phyloP scores from a whole-genome alignment of 2,888 invertebrate species.

The Heteromurus nitidus region DNA sequence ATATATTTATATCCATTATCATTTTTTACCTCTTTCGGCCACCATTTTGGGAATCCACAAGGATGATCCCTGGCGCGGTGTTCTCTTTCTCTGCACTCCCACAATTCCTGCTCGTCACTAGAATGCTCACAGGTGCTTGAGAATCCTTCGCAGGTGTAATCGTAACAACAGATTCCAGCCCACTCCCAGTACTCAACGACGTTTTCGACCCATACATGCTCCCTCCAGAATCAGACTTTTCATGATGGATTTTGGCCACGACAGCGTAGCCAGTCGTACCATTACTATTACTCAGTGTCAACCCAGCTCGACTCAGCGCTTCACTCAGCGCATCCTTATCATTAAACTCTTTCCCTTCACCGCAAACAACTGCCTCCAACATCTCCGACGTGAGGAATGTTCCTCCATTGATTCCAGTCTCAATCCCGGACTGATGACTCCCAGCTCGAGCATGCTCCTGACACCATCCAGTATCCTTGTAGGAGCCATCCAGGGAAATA shows the following conservation, averaged over 20 bases:
- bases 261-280: slow-evolving; percentile 15
- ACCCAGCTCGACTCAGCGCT: slow-evolving; percentile 13
- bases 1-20: too few species aligned
- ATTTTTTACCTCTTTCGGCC: slow-evolving; percentile 48
- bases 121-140: background rate
- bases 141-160: slow-evolving; percentile 24
- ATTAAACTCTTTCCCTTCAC: background rate
- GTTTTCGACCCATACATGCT: slow-evolving; percentile 50
- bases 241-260: background rate
- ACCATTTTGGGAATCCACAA: slow-evolving; percentile 9
- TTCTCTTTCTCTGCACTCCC: slow-evolving; percentile 42
- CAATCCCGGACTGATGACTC: background rate
- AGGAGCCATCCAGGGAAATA: slow-evolving; percentile 94
- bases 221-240: slow-evolving; percentile 20
- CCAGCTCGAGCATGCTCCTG: slow-evolving; percentile 49
- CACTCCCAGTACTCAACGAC: slow-evolving; percentile 28
- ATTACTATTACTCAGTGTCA: slow-evolving; percentile 43
- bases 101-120: background rate
- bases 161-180: slow-evolving; percentile 12
- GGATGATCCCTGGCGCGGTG: slow-evolving; percentile 18
- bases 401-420: background rate
- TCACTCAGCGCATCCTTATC: background rate
- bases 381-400: slow-evolving; percentile 14
- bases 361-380: slow-evolving; percentile 25
- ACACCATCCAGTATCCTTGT: slow-evolving; percentile 76